Evolutionary conservation across 2,113 vertebrate genomes (phyloP).

Genomic region (Rhagologus leucostigma): DNA sequence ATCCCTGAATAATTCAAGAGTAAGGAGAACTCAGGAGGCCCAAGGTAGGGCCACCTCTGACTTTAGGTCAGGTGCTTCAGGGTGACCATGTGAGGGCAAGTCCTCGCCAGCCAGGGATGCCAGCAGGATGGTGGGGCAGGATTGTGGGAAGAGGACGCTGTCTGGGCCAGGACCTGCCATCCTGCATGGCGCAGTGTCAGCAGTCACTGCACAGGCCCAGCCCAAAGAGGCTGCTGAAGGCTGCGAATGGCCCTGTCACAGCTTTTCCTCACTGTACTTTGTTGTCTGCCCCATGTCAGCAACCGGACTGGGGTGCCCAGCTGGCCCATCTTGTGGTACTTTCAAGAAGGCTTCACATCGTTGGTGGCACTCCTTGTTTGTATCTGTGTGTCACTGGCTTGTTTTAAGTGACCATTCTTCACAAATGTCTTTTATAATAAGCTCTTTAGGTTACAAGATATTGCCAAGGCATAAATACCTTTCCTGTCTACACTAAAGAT

Average conservation of each 20-base stretch:
- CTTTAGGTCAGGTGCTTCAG: neutral
- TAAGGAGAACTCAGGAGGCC: neutral
- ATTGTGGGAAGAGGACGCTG: neutral
- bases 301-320: no score
- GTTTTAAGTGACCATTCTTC: neutral
- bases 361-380: neutral
- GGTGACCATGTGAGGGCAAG: neutral
- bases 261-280: neutral
- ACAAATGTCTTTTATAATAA: neutral
- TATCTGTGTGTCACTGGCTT: neutral
- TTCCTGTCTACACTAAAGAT: neutral
- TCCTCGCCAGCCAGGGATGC: neutral
- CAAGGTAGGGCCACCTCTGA: neutral
- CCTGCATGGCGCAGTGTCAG: rapidly evolving
- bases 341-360: neutral
- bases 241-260: neutral
- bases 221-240: neutral
- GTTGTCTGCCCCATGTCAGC: rapidly evolving
- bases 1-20: neutral
- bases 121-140: no score
- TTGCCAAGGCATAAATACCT: neutral
- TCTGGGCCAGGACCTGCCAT: neutral
- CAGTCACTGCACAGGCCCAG: neutral
- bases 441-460: neutral
- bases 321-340: neutral